Percentiles rank a stretch among this genome's conserved stretches.
These are phyloP conservation scores for Desmophyllum pertusum DNA, from an alignment of 92 coral and sea anemone genomes.

Conservation along the genomic window DNA sequence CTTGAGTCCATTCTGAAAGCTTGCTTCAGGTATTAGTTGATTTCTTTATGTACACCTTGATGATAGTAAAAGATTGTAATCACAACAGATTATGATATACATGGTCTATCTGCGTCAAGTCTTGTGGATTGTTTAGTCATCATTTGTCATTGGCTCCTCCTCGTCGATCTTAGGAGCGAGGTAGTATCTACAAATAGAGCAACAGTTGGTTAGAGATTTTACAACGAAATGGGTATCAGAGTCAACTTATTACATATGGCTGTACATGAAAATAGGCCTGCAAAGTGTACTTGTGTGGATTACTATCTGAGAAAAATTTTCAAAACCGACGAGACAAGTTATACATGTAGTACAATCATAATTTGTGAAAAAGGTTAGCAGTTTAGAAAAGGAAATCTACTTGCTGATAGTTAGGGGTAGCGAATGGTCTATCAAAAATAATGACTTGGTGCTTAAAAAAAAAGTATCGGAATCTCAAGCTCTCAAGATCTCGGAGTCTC, in stretches of 20 bases:
- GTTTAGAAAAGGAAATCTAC: too few species aligned
- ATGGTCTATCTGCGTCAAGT: background rate
- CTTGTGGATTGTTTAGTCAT: conserved; percentile 31
- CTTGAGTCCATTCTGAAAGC: background rate
- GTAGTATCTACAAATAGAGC: conserved; percentile 48
- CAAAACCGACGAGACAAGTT: too few species aligned
- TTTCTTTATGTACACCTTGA: conserved; percentile 8
- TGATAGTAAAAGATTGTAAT: background rate
- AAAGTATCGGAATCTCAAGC: too few species aligned
- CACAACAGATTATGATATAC: background rate
- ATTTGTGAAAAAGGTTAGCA: too few species aligned
- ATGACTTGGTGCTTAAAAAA: too few species aligned
- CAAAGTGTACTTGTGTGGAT: too few species aligned
- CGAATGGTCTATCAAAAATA: too few species aligned
- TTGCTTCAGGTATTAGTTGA: background rate
- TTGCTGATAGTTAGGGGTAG: too few species aligned
- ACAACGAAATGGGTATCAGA: background rate
- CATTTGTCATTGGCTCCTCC: conserved; percentile 59
- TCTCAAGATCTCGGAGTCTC: too few species aligned
- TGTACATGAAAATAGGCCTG: too few species aligned
- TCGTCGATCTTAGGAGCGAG: conserved; percentile 94
- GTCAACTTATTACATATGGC: background rate
- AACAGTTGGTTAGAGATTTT: background rate
- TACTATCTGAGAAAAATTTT: too few species aligned
- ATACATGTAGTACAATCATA: too few species aligned